Base-by-base conservation (phyloP, 2,113 vertebrate genomes). In the Brevimyrus niger region DNA sequence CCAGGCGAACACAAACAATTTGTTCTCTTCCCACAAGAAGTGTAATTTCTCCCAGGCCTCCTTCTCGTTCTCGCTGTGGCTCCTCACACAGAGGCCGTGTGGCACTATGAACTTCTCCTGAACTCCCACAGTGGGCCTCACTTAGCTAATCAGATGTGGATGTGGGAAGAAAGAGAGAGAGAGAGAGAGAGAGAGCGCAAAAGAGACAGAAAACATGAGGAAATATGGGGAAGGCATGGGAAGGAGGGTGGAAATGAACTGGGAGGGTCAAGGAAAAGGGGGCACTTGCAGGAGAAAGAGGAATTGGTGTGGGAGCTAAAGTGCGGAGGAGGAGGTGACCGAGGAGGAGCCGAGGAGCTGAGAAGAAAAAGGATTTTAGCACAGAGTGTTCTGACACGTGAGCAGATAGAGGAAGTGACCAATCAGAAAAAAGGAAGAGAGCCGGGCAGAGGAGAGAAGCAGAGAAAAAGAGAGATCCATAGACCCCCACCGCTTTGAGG, bases 401-500 rank as follows among this genome's bases (percentile, higher is more conserved):
- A 31, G 31, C 27, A 82, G 51, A 23, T 27, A 46, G 53, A 87
- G 53, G 35, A n/a, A 31, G 65, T 42, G n/a, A 61, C 38, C 23
- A 19, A 13, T 47, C 38, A 76, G 27, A 89, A 15, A 42, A 85
- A 42, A 42, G 19, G 7, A 17, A 53, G 42, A 69, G 23, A 27
- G 83, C 47, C 23, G 5, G 38, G n/a, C 31, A 47, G 55, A 46
- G 19, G 27, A 58, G 86, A 17, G 35, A 15, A 55, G 86, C 27
- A 13, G 86, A 38, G 58, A 55, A 44, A 21, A 21, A 47, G 44
- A 44, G 42, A 47, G 51, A 46, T 1, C 0, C 21, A 3, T 17
- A 47, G 27, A 42, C 44, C 17, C 21, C 96, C 92, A 99, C 98
- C 76, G 97, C 97, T 96, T 97, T 98, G 89, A 99, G 95, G 92